These are phyloP conservation scores for Abscondita cerata DNA, from an alignment of 2,888 invertebrate genomes.

Conservation along the genomic window DNA sequence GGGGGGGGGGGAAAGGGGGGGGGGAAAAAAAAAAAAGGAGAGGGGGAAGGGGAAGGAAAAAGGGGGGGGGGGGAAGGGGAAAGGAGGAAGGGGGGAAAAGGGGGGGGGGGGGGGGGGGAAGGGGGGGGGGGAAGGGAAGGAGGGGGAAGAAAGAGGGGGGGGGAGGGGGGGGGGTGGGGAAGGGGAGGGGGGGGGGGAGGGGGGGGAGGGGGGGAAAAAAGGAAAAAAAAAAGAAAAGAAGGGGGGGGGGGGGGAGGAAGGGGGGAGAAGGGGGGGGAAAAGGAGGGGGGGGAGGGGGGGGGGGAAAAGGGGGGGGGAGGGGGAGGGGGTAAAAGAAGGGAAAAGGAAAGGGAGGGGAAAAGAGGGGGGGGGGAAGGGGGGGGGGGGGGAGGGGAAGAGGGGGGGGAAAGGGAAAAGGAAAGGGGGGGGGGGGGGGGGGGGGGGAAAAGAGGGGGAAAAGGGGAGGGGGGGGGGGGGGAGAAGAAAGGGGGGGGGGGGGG, in stretches of 20 bases:
- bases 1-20: no score
- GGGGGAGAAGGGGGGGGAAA: background rate
- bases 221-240: background rate
- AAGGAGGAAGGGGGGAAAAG: background rate
- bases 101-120: background rate
- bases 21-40: no score
- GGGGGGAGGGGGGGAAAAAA: background rate
- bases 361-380: background rate
- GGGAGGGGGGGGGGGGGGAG: no score
- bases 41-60: no score
- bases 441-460: no score
- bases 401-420: no score
- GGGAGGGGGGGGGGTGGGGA: background rate
- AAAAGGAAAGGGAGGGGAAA: background rate
- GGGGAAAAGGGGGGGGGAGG: background rate
- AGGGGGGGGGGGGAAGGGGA: background rate
- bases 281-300: background rate
- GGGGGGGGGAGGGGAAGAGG: background rate
- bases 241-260: background rate
- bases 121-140: background rate
- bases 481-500: no score
- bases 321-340: background rate
- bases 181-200: background rate
- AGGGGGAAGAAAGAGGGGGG: background rate
- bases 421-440: no score